Evolutionary conservation across 2,797 vertebrate genomes (phyloP).

Genomic region (Melanotaenia trifasciata): DNA sequence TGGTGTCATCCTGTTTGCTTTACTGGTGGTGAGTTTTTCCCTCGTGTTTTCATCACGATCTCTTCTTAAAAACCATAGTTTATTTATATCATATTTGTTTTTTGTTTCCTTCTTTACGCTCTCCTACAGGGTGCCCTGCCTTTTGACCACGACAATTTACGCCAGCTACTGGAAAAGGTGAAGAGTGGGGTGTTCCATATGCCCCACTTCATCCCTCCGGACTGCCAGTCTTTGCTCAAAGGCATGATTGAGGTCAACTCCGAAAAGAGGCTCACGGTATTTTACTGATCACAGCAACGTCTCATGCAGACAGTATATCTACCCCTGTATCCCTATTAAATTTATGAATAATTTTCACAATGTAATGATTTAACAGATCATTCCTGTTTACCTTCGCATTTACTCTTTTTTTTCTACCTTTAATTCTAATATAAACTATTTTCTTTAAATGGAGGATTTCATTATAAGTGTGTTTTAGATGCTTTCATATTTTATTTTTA

Average conservation of each 20-base stretch:
- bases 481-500: neutral
- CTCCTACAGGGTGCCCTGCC: slow-evolving; percentile 88
- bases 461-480: neutral
- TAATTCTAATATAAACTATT: neutral
- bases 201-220: slow-evolving; percentile 94
- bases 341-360: neutral
- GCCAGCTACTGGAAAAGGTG: slow-evolving; percentile 94
- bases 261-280: slow-evolving; percentile 91
- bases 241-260: slow-evolving; percentile 95
- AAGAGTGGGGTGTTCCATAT: slow-evolving; percentile 95
- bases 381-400: neutral
- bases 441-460: neutral
- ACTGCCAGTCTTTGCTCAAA: slow-evolving; percentile 90
- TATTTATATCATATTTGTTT: neutral
- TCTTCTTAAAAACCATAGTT: neutral
- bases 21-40: slow-evolving; percentile 88
- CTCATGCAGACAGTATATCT: neutral
- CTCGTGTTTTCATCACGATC: neutral
- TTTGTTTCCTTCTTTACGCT: neutral
- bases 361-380: neutral
- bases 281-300: slow-evolving; percentile 36
- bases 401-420: neutral
- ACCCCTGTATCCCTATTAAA: neutral
- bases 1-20: slow-evolving; percentile 94
- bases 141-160: slow-evolving; percentile 93